These are phyloP conservation scores for Acanthopagrus latus DNA, from an alignment of 2,797 vertebrate species.

Conservation along the genomic window DNA sequence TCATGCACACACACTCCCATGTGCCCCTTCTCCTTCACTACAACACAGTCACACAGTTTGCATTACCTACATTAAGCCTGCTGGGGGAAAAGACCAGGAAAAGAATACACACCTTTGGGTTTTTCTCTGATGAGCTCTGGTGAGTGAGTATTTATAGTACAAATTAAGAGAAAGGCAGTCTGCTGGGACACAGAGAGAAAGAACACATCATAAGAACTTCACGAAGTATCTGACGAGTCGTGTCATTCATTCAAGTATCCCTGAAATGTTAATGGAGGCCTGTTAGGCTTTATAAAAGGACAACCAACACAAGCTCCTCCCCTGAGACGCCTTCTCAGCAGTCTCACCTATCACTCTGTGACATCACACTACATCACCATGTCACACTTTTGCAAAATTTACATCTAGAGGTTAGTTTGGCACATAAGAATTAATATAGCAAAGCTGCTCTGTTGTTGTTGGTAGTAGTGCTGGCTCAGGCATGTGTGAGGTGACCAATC, in stretches of 20 bases:
- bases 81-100: slow-evolving; percentile 7
- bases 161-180: slow-evolving; percentile 12
- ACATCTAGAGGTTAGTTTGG: too few relatives aligned
- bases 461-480: too few relatives aligned
- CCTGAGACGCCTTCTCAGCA: too few relatives aligned
- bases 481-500: too few relatives aligned
- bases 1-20: slow-evolving; percentile 4
- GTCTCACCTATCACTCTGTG: too few relatives aligned
- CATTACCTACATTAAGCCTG: slow-evolving; percentile 46
- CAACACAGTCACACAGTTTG: slow-evolving; percentile 40
- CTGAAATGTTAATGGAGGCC: background rate
- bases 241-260: background rate
- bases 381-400: too few relatives aligned
- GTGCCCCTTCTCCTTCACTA: slow-evolving; percentile 3
- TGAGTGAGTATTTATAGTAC: slow-evolving; percentile 55
- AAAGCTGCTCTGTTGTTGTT: too few relatives aligned
- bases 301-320: too few relatives aligned
- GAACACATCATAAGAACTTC: background rate
- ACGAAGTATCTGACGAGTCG: background rate
- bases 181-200: slow-evolving; percentile 32
- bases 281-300: too few relatives aligned
- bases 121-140: slow-evolving; percentile 12
- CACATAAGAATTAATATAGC: too few relatives aligned
- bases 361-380: too few relatives aligned
- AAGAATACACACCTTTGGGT: slow-evolving; percentile 26